Percentiles rank a stretch among this genome's conserved stretches.
These are phyloP conservation scores for Euphonia xanthogaster DNA, from an alignment of 2,797 vertebrate species.

Conservation along the genomic window DNA sequence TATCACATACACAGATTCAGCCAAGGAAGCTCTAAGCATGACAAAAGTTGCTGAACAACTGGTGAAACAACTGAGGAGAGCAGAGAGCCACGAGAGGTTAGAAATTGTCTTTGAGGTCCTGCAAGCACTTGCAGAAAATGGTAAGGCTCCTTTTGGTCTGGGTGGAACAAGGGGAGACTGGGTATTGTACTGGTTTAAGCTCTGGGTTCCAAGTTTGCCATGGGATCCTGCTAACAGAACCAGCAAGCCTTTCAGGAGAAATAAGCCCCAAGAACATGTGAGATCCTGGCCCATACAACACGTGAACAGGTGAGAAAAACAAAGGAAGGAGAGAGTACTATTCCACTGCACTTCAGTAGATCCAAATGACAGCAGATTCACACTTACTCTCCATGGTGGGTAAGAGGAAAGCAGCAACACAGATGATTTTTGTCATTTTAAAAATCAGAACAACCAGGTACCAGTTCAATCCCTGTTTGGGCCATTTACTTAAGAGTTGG, in stretches of 20 bases:
- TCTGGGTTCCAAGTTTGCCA: neutral
- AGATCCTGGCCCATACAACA: neutral
- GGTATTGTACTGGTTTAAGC: neutral
- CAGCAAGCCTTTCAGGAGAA: neutral
- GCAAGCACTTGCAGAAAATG: slow-evolving; percentile 85
- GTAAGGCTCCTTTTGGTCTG: slow-evolving; percentile 69
- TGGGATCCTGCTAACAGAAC: neutral
- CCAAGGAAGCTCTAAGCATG: slow-evolving; percentile 82
- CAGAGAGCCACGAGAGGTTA: slow-evolving; percentile 83
- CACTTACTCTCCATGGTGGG: accelerated
- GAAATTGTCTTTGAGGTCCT: slow-evolving; percentile 88
- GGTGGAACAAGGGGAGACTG: neutral
- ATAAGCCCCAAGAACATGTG: neutral
- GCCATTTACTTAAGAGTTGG: neutral
- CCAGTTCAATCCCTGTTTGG: neutral
- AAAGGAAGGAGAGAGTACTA: neutral
- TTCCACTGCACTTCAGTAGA: neutral
- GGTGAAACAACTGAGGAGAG: slow-evolving; percentile 82
- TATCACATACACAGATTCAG: slow-evolving; percentile 75
- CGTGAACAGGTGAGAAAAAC: neutral
- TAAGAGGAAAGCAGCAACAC: neutral
- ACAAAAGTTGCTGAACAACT: slow-evolving; percentile 79
- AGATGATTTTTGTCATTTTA: accelerated
- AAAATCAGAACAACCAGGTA: neutral
- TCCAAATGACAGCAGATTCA: neutral